These are phyloP conservation scores for Amblyjoppa fuscipennis DNA, from an alignment of 2,888 invertebrate genomes.

Conservation along the genomic window DNA sequence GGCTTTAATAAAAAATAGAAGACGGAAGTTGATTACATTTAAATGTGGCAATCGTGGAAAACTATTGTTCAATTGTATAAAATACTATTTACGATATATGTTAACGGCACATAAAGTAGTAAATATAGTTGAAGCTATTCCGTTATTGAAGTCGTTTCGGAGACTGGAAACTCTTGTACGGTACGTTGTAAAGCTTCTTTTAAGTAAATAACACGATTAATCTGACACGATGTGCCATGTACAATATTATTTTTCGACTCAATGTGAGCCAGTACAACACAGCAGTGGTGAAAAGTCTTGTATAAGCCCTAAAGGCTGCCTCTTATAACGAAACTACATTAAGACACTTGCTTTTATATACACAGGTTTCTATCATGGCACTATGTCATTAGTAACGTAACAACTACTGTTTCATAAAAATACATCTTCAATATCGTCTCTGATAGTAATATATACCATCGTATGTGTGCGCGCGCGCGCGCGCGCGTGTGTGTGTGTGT, in stretches of 20 bases:
- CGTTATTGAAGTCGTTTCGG: conserved; percentile 32
- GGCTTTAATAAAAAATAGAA: conserved; percentile 46
- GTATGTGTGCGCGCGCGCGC: not conserved
- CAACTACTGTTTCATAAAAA: conserved; percentile 65
- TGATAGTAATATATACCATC: conserved; percentile 25
- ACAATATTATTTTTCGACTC: conserved; percentile 71
- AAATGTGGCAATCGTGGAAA: conserved; percentile 44
- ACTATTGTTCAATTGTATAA: conserved; percentile 43
- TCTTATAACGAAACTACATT: conserved; percentile 26
- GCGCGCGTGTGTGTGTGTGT: too few relatives aligned
- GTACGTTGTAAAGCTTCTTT: conserved; percentile 44
- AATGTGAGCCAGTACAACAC: conserved; percentile 79
- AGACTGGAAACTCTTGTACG: conserved; percentile 26
- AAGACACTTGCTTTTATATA: conserved; percentile 66
- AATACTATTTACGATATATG: conserved; percentile 27
- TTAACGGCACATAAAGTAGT: conserved; percentile 24
- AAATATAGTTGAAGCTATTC: conserved; percentile 21
- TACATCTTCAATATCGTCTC: conserved; percentile 56
- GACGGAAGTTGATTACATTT: conserved; percentile 44
- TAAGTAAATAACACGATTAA: conserved; percentile 54
- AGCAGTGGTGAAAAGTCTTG: conserved; percentile 47
- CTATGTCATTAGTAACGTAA: conserved; percentile 75
- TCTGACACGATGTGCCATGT: conserved; percentile 26
- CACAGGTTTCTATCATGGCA: conserved; percentile 77
- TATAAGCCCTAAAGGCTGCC: conserved; percentile 53